These are phyloP conservation scores for Mylabris phalerata DNA, from an alignment of 1,140 invertebrate genomes.

Conservation along the genomic window DNA sequence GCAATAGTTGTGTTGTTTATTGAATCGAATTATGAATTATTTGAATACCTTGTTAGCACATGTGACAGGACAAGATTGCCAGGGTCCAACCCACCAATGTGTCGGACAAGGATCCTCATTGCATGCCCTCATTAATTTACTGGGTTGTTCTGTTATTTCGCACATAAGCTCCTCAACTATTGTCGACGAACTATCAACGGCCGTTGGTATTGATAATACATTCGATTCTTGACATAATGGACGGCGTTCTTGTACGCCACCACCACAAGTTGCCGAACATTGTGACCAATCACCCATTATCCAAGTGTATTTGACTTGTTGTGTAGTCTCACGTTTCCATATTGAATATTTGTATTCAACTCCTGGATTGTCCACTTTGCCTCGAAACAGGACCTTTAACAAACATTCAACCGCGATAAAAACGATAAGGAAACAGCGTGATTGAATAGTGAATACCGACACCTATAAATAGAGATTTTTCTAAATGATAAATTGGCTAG, in stretches of 20 bases:
- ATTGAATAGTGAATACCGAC: too few relatives aligned
- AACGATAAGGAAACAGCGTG: too few relatives aligned
- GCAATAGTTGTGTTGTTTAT: not conserved
- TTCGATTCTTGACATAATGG: conserved; percentile 58
- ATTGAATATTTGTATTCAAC: conserved; percentile 78
- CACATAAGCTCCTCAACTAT: conserved; percentile 61
- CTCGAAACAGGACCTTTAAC: conserved; percentile 70
- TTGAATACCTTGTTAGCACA: conserved; percentile 48
- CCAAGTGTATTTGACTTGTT: conserved; percentile 63
- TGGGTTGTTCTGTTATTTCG: conserved; percentile 51
- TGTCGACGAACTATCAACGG: conserved; percentile 38
- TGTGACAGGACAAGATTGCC: conserved; percentile 73
- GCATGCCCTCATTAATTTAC: conserved; percentile 53
- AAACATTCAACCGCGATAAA: not conserved
- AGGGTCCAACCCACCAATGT: conserved; percentile 74
- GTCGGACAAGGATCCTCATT: conserved; percentile 66
- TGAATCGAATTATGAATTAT: not conserved
- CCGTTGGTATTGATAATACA: conserved; percentile 43
- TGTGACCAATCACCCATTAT: conserved; percentile 68
- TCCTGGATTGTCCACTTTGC: conserved; percentile 69
- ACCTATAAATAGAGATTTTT: too few relatives aligned
- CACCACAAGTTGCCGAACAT: conserved; percentile 71
- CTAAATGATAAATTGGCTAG: too few relatives aligned
- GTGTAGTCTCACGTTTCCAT: conserved; percentile 53
- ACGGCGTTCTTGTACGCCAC: conserved; percentile 57